Base-by-base conservation (phyloP, 53 echinoderm and acorn worm genomes). In the Stichopus horrens region DNA sequence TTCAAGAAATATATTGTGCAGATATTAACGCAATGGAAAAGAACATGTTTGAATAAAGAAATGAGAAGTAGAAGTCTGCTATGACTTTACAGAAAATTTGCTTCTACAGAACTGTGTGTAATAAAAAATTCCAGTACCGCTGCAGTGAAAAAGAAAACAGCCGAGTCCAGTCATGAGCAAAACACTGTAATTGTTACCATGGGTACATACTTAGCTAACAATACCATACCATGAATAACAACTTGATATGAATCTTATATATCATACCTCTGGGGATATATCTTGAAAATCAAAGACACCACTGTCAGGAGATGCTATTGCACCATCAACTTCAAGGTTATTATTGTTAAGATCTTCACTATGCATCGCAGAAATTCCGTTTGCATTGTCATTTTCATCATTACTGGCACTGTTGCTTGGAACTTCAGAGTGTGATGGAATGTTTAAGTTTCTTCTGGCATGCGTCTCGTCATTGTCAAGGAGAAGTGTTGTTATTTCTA, bases 401-500 rank as follows among this genome's bases (percentile, higher is more conserved):
- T 88, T 74, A 54, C 80, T 52, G 14, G 63, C 68, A 85, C 23
- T 11, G 14, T 85, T 18, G 51, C 21, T 52, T 11, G 37, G 18
- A 6, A 51, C 59, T 11, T 85, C 85, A 63, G 63, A 66, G 65
- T 85, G 85, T 37, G 67, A 65, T 10, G 85, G 67, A 81, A 81
- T 81, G 7, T 63, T 23, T 67, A 85, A 52, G 19, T 65, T 66
- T 67, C 85, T 66, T 18, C 5, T 65, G 57, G 85, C 23, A 37
- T 63, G 85, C 67, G 59, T 52, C 20, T 85, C 85, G 23, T 85
- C 85, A 7, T 87, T 55, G 74, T 96, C 96, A 52, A 96, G 82
- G 59, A 96, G 88, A 79, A 95, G 92, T 37, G 96, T 90, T 89
- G 91, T 89, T 55, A 96, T 83, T 73, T 93, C 94, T 16, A 58